Evolutionary conservation across 2,797 vertebrate genomes (phyloP).

Genomic region (Pangasius sanitwongsei): DNA sequence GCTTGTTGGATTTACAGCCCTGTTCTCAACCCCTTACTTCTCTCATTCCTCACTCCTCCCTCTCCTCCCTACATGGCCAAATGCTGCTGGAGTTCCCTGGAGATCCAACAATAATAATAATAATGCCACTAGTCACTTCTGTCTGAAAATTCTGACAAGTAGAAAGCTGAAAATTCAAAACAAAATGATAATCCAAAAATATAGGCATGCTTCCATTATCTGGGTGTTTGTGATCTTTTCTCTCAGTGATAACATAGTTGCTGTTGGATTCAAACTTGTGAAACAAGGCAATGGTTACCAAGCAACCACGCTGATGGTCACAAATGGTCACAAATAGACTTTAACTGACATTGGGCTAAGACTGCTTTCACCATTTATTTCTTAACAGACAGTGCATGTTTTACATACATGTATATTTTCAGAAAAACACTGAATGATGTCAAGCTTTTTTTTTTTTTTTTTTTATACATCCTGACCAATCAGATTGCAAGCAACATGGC

Average conservation of each 20-base stretch:
- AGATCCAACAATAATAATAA: constrained; percentile 31
- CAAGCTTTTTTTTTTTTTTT: background rate
- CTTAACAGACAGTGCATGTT: background rate
- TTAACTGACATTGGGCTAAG: background rate
- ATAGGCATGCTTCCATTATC: background rate
- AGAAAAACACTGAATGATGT: background rate
- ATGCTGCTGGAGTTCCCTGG: constrained; percentile 30
- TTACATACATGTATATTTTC: background rate
- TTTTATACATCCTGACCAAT: background rate
- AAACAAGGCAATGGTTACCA: background rate
- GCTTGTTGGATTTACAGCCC: constrained; percentile 44
- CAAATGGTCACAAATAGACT: background rate
- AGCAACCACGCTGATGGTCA: background rate
- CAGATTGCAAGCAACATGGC: background rate
- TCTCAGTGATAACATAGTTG: background rate
- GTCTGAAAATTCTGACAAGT: background rate
- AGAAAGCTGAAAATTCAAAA: background rate
- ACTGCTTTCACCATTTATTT: background rate
- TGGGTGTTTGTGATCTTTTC: background rate
- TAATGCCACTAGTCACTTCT: background rate
- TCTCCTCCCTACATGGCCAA: constrained; percentile 14
- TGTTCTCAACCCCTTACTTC: background rate
- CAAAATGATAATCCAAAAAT: background rate
- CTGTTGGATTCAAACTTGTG: background rate
- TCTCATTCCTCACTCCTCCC: background rate